A percentile compares a stretch with the other conserved stretches of the same genome.
These are phyloP conservation scores for Seira ritae DNA, from an alignment of 2,888 invertebrate genomes.

Conservation along the genomic window DNA sequence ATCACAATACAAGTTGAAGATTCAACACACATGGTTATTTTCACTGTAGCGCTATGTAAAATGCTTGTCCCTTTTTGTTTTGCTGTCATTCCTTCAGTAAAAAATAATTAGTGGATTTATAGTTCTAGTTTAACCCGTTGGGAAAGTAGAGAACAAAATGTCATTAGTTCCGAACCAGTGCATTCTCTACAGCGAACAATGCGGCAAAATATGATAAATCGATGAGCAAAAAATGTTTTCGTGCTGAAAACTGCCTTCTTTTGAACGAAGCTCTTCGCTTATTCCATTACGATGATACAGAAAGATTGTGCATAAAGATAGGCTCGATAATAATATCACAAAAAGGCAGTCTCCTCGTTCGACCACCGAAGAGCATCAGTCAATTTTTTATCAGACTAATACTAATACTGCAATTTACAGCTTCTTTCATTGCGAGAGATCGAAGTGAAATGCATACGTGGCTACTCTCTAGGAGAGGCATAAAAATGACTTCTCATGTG, in stretches of 20 bases:
- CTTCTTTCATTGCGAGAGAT: constrained; percentile 22
- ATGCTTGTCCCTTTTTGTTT: background rate
- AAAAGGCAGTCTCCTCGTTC: too few relatives aligned
- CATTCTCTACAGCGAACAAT: background rate
- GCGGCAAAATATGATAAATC: background rate
- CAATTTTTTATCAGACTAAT: constrained; percentile 5
- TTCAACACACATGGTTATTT: background rate
- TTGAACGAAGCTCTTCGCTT: too few relatives aligned
- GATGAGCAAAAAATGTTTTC: background rate
- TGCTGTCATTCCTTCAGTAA: background rate
- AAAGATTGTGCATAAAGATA: background rate
- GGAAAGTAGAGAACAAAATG: background rate
- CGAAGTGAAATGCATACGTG: background rate
- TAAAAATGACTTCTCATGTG: background rate
- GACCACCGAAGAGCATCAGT: background rate
- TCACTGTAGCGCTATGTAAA: background rate
- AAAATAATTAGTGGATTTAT: background rate
- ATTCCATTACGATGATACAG: background rate
- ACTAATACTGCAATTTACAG: constrained; percentile 26
- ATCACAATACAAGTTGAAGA: too few relatives aligned
- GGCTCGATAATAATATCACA: background rate
- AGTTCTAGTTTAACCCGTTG: background rate
- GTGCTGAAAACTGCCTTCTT: background rate
- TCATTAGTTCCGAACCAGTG: background rate
- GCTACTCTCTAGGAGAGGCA: background rate